Conservation (phyloP, 2,888 invertebrate genomes). For the Didymodactylos carnosus region DNA sequence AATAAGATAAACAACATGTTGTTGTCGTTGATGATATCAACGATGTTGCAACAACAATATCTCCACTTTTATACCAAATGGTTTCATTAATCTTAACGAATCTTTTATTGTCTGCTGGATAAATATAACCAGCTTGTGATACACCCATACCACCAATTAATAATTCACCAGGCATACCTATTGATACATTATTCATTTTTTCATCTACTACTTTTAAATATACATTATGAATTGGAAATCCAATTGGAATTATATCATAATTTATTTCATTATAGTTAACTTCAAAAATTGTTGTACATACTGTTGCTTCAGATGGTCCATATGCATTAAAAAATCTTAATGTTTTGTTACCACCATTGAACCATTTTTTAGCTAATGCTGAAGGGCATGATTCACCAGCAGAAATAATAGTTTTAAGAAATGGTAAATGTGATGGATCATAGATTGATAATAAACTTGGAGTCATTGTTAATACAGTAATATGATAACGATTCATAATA, state of each 20-base stretch:
- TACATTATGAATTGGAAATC: neutral
- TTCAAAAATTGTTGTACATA: neutral
- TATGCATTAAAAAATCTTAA: neutral
- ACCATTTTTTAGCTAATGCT: neutral
- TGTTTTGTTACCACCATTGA: neutral
- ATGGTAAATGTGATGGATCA: too few species aligned
- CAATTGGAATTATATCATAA: neutral
- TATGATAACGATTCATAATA: too few species aligned
- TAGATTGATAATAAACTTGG: too few species aligned
- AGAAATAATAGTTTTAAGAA: too few species aligned
- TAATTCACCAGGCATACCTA: neutral
- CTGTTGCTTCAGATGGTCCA: neutral
- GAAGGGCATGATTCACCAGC: too few species aligned
- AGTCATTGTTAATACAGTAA: too few species aligned
- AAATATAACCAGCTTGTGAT: neutral
- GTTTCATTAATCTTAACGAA: conserved; percentile 17
- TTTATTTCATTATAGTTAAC: neutral
- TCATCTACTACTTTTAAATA: neutral
- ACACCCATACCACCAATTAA: neutral
- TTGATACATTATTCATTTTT: neutral
- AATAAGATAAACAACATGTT: conserved; percentile 34
- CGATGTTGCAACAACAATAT: conserved; percentile 36
- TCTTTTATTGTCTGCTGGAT: too few species aligned
- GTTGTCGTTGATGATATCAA: conserved; percentile 23
- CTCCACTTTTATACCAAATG: conserved; percentile 31